phyloP scores from a whole-genome alignment of 2,888 invertebrate species.

The Leucania comma region DNA sequence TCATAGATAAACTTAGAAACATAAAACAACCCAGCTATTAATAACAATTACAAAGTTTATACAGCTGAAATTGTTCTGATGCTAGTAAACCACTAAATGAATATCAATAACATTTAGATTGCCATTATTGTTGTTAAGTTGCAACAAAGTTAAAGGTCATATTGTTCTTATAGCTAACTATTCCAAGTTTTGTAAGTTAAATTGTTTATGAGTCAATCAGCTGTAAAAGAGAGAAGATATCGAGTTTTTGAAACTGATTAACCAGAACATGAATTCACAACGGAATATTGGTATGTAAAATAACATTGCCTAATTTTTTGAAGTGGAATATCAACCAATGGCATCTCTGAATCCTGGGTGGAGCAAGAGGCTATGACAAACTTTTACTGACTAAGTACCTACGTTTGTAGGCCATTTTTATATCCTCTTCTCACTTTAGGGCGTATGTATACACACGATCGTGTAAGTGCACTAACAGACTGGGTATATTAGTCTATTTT shows the following conservation, averaged over 20 bases:
- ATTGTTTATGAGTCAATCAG: neutral
- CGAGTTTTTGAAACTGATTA: neutral
- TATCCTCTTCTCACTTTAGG: no score
- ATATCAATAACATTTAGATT: constrained; percentile 25
- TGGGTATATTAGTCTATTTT: no score
- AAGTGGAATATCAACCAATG: no score
- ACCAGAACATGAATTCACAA: neutral
- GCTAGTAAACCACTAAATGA: constrained; percentile 14
- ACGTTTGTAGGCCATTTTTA: no score
- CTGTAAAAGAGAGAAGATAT: constrained; percentile 1
- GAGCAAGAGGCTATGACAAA: no score
- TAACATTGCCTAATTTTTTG: no score
- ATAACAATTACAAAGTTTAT: constrained; percentile 7
- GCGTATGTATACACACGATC: no score
- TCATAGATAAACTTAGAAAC: constrained; percentile 11
- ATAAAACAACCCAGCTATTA: neutral
- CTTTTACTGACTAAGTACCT: no score
- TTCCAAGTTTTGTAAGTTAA: neutral
- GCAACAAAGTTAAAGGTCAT: constrained; percentile 2
- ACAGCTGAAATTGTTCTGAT: neutral
- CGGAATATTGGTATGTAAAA: neutral
- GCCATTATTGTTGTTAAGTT: constrained; percentile 12
- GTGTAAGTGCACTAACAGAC: no score
- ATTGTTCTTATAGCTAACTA: constrained; percentile 5
- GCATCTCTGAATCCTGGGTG: no score